Base-by-base conservation (phyloP, 2,113 vertebrate genomes). In the Pollachius pollachius region DNA sequence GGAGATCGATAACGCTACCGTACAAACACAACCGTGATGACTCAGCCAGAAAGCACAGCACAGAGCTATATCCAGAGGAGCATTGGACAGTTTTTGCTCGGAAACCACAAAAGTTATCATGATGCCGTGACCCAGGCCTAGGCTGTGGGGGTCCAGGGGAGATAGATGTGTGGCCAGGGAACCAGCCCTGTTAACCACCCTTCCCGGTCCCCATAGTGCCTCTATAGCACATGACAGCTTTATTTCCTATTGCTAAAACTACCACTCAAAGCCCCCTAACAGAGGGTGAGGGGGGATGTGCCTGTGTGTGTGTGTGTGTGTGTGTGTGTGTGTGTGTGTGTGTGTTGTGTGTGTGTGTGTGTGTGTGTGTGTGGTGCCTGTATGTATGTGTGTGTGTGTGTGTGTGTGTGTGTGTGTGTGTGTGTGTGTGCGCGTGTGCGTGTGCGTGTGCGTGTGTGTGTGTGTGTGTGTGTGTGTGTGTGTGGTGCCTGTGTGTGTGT, bases 31-130 rank as follows among this genome's bases (percentile, higher is more conserved):
- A 52, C 21, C 54, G 74, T 74, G 79, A 84, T 86, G 78, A 87
- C 77, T 82, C 61, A 17, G 81, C 82, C 30, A 34, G 30, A 86
- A 78, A n/a, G 2, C 12, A 54, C 52, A 64, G 30, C 19, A 2
- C 17, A 30, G 6, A 2, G 72, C 79, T 87, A 84, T 85, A 86
- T 87, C 83, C 67, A 81, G 83, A 70, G 23, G 9, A 67, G 68
- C 72, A 80, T 61, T 75, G 72, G 67, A 77, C 78, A 65, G 74
- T 64, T 73, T 73, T 64, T 79, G 76, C 77, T 70, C 54, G 77
- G 81, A 84, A 83, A 75, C 84, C 75, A 75, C 78, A 80, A 77
- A 81, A 64, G 59, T 69, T 41, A 13, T 72, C 56, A 67, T 71
- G 78, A 73, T 34, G 71, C 65, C 2, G 1, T 67, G 72, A 75